A percentile compares a stretch with the other conserved stretches of the same genome.
phyloP scores from a whole-genome alignment of 1,140 invertebrate species.

The Telenomus remus region DNA sequence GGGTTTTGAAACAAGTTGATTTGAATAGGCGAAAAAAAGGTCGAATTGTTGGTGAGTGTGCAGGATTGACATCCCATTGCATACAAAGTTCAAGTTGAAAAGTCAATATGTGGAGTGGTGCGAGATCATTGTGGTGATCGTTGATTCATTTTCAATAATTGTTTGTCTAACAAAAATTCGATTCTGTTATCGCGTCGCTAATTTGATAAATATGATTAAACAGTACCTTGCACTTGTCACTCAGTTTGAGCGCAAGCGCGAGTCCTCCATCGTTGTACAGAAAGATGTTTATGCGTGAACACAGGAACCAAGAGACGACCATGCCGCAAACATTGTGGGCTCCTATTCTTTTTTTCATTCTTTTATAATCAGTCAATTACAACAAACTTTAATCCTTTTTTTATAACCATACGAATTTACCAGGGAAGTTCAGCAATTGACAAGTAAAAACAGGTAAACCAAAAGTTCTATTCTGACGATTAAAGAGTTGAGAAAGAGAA shows the following conservation, averaged over 20 bases:
- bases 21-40: neutral
- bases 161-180: slow-evolving; percentile 1
- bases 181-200: slow-evolving; percentile 31
- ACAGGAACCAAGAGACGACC: slow-evolving; percentile 72
- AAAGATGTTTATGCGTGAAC: slow-evolving; percentile 75
- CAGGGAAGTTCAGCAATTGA: too few relatives aligned
- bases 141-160: neutral
- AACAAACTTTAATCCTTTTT: neutral
- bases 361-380: too few relatives aligned
- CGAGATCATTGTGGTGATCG: slow-evolving; percentile 20
- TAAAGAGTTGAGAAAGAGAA: too few relatives aligned
- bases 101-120: slow-evolving; percentile 31
- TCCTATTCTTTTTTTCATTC: slow-evolving; percentile 30
- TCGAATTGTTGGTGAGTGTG: neutral
- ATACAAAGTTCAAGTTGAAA: neutral
- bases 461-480: neutral
- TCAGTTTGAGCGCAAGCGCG: slow-evolving; percentile 79
- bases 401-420: neutral
- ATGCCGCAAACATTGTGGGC: slow-evolving; percentile 50
- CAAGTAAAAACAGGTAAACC: neutral
- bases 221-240: slow-evolving; percentile 79
- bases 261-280: slow-evolving; percentile 75
- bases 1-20: too few relatives aligned
- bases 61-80: neutral
- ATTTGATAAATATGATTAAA: slow-evolving; percentile 70